Base-by-base conservation (phyloP, 2,113 vertebrate species). In the Stigmatopora argus region DNA sequence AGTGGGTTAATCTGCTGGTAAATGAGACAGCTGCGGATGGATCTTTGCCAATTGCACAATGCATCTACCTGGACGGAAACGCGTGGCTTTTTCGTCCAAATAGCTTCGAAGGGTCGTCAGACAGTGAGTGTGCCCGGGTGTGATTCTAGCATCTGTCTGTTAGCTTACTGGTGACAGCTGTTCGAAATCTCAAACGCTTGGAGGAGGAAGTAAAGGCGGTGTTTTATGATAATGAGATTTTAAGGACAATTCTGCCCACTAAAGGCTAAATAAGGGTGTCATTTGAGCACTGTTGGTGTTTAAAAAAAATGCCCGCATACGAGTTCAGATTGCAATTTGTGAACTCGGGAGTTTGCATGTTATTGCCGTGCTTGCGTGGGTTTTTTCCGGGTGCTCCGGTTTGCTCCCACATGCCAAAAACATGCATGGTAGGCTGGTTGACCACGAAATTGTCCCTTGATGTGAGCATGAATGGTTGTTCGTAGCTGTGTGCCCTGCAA, bases 1-100 rank as follows among this genome's bases (percentile, higher is more conserved):
- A 91, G 44, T 91, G 90, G 89, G 74, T 93, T 48, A 90, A 91
- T 71, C 81, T 93, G 58, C 63, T 88, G 65, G 86, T 93, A 62
- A 92, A 90, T 35, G 84, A 90, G 17, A 90, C 73, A 17, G 17
- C 44, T n/a, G 12, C 6, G 12, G 19, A 23, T 45, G 59, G 85
- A 78, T 44, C 70, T 83, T 46, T 90, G 91, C 71, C 78, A 75
- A 41, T 69, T 92, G 55, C 83, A 87, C 49, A 73, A 66, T 14
- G 59, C 64, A 9, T 89, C 90, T 12, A 76, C 75, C n/a, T 81
- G 78, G 83, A 74, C 62, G 6, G 83, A 78, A 26, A 57, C 66
- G 35, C 38, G 57, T 0, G 65, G 79, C 31, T 48, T 17, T 17
- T 45, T 75, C n/a, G 17, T 71, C 71, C 72, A 70, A 53, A 66